phyloP scores from a whole-genome alignment of 1,140 invertebrate genomes.

The Akabosia matsudoensis region DNA sequence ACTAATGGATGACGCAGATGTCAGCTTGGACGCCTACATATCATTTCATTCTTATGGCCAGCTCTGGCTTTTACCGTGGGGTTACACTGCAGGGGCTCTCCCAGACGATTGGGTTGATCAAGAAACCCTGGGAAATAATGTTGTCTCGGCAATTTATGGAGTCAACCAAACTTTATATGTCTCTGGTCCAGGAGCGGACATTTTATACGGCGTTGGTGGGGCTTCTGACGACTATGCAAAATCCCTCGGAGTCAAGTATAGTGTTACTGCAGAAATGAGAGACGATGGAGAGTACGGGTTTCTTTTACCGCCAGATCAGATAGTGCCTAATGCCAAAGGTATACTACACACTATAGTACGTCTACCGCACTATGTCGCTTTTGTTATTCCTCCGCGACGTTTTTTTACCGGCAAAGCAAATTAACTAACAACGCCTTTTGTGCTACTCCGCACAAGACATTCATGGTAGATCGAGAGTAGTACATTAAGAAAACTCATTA shows the following conservation, averaged over 20 bases:
- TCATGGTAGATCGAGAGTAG: too few relatives aligned
- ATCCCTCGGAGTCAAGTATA: constrained; percentile 25
- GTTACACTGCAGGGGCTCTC: constrained; percentile 43
- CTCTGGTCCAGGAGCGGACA: background rate
- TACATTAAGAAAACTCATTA: too few relatives aligned
- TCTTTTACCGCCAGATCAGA: constrained; percentile 56
- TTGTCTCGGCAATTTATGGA: background rate
- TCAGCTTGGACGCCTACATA: background rate
- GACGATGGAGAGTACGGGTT: constrained; percentile 55
- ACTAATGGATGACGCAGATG: background rate
- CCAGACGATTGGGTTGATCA: constrained; percentile 49
- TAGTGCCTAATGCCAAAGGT: constrained; percentile 56
- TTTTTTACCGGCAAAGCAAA: too few relatives aligned
- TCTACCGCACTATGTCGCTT: too few relatives aligned
- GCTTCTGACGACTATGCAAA: constrained; percentile 32
- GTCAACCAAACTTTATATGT: background rate
- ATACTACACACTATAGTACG: too few relatives aligned
- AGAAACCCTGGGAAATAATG: constrained; percentile 28
- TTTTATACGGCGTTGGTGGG: constrained; percentile 25
- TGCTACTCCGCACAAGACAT: too few relatives aligned
- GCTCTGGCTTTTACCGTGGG: constrained; percentile 49
- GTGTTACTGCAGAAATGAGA: background rate
- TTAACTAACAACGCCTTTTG: too few relatives aligned
- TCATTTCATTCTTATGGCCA: constrained; percentile 22
- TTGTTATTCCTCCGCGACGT: too few relatives aligned